Evolutionary conservation across 2,113 vertebrate species (phyloP).

Genomic region (Perca fluviatilis): DNA sequence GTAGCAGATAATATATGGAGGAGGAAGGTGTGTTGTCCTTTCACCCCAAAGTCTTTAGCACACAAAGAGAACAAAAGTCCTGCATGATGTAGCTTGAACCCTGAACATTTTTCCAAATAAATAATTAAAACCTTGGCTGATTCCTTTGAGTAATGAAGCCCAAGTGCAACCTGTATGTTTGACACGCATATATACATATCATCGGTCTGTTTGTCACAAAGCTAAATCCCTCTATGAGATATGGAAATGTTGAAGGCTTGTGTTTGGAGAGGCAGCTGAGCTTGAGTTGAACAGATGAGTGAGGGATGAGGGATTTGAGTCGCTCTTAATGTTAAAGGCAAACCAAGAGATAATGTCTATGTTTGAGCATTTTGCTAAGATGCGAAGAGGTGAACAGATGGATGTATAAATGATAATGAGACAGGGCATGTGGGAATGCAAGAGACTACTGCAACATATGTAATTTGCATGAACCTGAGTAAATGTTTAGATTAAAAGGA

Average conservation of each 20-base stretch:
- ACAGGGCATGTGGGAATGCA: neutral
- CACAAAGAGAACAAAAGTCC: neutral
- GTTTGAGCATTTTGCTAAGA: constrained; percentile 14
- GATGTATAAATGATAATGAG: constrained; percentile 29
- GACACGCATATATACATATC: neutral
- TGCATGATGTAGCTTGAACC: constrained; percentile 3
- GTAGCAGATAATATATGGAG: constrained; percentile 13
- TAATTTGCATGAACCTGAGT: constrained; percentile 37
- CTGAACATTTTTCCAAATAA: constrained; percentile 6
- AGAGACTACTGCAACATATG: neutral
- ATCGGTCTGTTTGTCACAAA: constrained; percentile 11
- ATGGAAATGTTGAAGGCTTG: constrained; percentile 15
- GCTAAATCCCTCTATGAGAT: constrained; percentile 7
- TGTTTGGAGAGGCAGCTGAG: constrained; percentile 16
- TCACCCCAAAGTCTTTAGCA: neutral
- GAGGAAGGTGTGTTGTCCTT: constrained; percentile 1
- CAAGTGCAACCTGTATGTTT: neutral
- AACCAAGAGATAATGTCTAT: constrained; percentile 7
- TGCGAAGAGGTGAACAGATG: constrained; percentile 46
- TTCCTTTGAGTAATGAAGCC: neutral
- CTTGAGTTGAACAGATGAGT: constrained; percentile 33
- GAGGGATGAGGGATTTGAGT: neutral
- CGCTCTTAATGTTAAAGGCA: constrained; percentile 21
- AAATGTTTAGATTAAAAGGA: constrained; percentile 20
- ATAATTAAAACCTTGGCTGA: neutral